A percentile compares a stretch with the other conserved stretches of the same genome.
Conservation (phyloP, 2,113 vertebrate species). For the Tenebrosternarchus preto region DNA sequence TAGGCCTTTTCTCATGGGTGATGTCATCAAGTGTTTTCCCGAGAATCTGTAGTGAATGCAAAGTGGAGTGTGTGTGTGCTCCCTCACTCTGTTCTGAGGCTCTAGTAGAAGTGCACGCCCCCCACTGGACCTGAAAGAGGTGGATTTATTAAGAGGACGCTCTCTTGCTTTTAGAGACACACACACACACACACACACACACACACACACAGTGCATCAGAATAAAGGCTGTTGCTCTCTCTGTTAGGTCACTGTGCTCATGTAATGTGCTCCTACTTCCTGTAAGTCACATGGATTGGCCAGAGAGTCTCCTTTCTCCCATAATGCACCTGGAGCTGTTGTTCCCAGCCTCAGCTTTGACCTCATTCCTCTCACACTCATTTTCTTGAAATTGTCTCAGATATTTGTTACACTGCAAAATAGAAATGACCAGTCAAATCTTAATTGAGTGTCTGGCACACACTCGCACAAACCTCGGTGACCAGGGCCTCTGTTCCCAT, state of each 20-base stretch:
- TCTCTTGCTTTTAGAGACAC: constrained; percentile 12
- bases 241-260: neutral
- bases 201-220: neutral
- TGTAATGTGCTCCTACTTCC: neutral
- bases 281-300: neutral
- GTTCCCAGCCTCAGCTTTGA: neutral
- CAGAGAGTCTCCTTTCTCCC: neutral
- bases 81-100: neutral
- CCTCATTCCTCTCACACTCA: neutral
- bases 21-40: constrained; percentile 4
- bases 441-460: too few relatives aligned
- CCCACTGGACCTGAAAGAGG: too few relatives aligned
- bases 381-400: too few relatives aligned
- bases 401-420: neutral
- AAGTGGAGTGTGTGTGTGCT: too few relatives aligned
- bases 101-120: too few relatives aligned
- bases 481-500: neutral
- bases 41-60: neutral
- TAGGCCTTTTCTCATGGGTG: neutral
- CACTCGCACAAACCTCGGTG: too few relatives aligned
- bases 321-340: neutral
- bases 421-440: too few relatives aligned
- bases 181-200: neutral
- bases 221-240: neutral
- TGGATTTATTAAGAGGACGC: too few relatives aligned